Percentiles rank a stretch among this genome's conserved stretches.
Conservation (phyloP, 2,797 vertebrate genomes). For the Natrix natrix region DNA sequence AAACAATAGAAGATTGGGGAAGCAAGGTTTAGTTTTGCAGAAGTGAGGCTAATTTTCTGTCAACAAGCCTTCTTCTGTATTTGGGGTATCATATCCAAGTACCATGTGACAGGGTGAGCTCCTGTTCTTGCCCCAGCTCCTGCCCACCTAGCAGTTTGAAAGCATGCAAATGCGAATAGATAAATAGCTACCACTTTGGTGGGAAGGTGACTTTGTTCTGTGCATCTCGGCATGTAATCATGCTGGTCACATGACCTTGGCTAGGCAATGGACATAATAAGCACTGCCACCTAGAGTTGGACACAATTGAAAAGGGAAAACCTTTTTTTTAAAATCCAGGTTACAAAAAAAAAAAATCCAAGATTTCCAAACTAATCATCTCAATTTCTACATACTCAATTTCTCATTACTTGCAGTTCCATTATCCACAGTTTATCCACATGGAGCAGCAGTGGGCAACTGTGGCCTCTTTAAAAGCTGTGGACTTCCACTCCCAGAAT, state of each 20-base stretch:
- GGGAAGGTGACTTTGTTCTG: not conserved
- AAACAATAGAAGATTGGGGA: not conserved
- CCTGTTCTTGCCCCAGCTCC: not conserved
- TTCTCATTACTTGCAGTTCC: not conserved
- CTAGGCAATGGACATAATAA: not conserved
- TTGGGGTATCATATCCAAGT: not conserved
- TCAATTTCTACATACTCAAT: not conserved
- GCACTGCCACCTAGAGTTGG: not conserved
- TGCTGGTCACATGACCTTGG: not conserved
- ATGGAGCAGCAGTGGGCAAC: not conserved
- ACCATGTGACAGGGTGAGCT: not conserved
- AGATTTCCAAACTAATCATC: not conserved
- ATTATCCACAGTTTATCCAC: not conserved
- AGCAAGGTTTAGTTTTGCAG: not conserved
- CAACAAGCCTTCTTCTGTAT: not conserved
- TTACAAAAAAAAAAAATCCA: not conserved
- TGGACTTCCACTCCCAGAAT: not conserved
- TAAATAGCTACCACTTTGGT: not conserved
- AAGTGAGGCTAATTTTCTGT: not conserved
- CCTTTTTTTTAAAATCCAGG: not conserved
- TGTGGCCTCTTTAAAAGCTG: not conserved
- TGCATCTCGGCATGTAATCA: not conserved
- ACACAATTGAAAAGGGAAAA: not conserved
- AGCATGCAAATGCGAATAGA: not conserved
- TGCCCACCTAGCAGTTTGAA: not conserved